Evolutionary conservation across 2,113 vertebrate species (phyloP), one percentile per base, ranked within the genome.

Genomic region (Euleptes europaea): DNA sequence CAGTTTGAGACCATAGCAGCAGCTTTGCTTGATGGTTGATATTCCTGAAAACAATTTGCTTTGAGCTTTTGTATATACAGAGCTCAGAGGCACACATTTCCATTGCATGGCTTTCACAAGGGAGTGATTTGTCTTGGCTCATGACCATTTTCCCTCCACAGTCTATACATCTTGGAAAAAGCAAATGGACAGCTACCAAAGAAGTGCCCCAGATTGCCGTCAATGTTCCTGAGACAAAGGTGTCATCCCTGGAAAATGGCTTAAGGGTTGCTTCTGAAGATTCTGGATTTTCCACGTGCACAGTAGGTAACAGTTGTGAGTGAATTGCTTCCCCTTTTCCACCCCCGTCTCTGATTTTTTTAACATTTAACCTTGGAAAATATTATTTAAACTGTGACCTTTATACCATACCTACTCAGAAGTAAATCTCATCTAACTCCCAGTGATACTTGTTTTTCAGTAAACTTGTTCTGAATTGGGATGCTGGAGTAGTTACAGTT

Each of bases 241-340:
- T 99, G 21, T 99, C 98, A 5, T 84, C 96, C 47, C 91, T 99
- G 85, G 96, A 97, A 83, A 99, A 99, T 1, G 98, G 98, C 57
- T 97, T 99, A 12, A 94, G 98, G 51, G 98, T 99, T 63, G 97
- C 98, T 0, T 99, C 99, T 31, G 99, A 99, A 92, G 98, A 99
- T 88, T 97, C 99, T 3, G 98, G 98, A 19, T 96, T 99, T 0
- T 96, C 97, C 33, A 99, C 99, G 0, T 99, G 98, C 94, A 99
- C 99, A 4, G 99, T 99, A 91, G 93, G 96, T 92, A 84, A 72
- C 78, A 33, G 8, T 89, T 88, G 42, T 17, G 72, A 38, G 73
- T 3, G 28, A 38, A 47, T 63, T 33, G 1, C 2, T 0, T 47
- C 73, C 57, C 0, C 0, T 75, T 4, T 66, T 31, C 81, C 0